These are phyloP conservation scores for Zelleria hepariella DNA, from an alignment of 2,888 invertebrate species.

Conservation along the genomic window DNA sequence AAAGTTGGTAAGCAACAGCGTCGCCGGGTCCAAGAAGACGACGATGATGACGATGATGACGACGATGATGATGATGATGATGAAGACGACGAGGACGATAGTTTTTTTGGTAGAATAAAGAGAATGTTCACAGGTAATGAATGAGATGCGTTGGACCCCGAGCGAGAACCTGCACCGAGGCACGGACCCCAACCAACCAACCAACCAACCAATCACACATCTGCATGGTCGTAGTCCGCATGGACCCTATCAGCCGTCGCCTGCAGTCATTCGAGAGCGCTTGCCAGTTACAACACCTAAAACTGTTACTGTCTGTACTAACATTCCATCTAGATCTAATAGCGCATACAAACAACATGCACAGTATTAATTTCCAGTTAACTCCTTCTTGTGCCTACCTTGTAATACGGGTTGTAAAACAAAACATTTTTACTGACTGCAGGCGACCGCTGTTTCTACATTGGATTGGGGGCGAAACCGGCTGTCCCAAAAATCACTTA, in stretches of 20 bases:
- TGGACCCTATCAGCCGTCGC: constrained; percentile 71
- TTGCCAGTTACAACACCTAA: constrained; percentile 64
- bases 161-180: constrained; percentile 50
- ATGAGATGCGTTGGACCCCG: constrained; percentile 50
- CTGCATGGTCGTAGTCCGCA: constrained; percentile 68
- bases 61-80: constrained; percentile 52
- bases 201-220: constrained; percentile 58
- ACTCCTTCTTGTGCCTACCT: constrained; percentile 43
- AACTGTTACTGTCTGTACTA: constrained; percentile 59
- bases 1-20: neutral
- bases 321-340: constrained; percentile 62
- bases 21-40: constrained; percentile 26
- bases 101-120: constrained; percentile 65
- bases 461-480: constrained; percentile 91
- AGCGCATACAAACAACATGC: constrained; percentile 55
- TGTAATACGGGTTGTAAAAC: constrained; percentile 73
- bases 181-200: constrained; percentile 45
- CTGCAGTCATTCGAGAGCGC: constrained; percentile 76
- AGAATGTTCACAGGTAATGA: constrained; percentile 65
- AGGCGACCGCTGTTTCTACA: constrained; percentile 98
- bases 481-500: constrained; percentile 82
- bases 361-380: constrained; percentile 64
- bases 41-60: constrained; percentile 55
- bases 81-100: constrained; percentile 62
- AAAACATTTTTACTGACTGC: constrained; percentile 91